Evolutionary conservation across 2,113 vertebrate species (phyloP), one percentile per base, ranked within the genome.

Genomic region (Apaloderma vittatum): DNA sequence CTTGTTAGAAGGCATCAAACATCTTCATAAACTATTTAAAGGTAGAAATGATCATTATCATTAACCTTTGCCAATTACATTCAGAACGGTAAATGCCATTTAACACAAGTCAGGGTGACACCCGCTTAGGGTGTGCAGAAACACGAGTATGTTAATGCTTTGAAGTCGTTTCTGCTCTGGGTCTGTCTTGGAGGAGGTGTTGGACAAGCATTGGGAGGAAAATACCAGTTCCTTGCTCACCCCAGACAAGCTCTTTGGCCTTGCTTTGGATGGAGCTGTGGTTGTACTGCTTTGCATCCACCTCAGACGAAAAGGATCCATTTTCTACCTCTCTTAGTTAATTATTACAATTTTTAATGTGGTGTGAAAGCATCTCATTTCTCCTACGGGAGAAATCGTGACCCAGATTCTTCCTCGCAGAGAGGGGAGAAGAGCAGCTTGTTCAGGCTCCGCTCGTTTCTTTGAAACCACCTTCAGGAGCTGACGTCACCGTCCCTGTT

Each of bases 21-120:
- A 88, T 79, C 79, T 86, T 95, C 95, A 96, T 97, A 85, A 97
- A 97, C 80, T 97, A 96, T 96, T 97, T 94, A 97, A 93, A 96
- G 73, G 80, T 62, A 94, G 93, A 79, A 93, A 95, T 93, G 11
- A 58, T 91, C 92, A 82, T 97, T 97, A 58, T 91, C 92, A 82
- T 97, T 97, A 97, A 96, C 94, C 94, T 96, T 96, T 88, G 86
- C 83, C 15, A 86, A 45, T 94, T 91, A 54, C 37, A 51, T 48
- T 86, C 29, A 8, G 77, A 68, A 59, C 5, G 17, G 96, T 75
- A 81, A 67, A 36, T 85, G 86, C 40, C 54, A 65, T 85, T 96
- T 72, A 65, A 20, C 8, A 17, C 0, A 12, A 93, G 71, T 24
- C 61, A 63, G 52, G 40, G 82, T 73, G 92, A 76, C 59, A 73